Evolutionary conservation across 2,888 invertebrate species (phyloP), one percentile per base, ranked within the genome.

Genomic region (Crossocerus cetratus): DNA sequence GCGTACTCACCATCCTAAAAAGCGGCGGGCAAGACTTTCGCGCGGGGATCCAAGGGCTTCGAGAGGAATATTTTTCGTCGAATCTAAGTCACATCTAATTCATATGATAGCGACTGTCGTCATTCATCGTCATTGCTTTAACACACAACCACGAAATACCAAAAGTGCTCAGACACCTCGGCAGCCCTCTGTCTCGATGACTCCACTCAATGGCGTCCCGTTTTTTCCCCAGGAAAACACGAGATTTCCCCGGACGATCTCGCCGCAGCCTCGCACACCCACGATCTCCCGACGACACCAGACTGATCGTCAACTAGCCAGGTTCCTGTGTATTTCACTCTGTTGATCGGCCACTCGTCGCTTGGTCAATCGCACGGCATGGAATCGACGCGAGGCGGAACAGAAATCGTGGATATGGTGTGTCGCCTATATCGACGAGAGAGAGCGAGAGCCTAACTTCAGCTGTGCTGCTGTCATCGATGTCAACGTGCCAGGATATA

Each of bases 1-100:
- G 49, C n/a, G 4, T 16, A 53, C 44, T 79, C 57, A 80, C 80
- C 80, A 80, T 80, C 61, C 60, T 78, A 43, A 61, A 60, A 18
- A n/a, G n/a, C n/a, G n/a, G n/a, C n/a, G n/a, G n/a, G n/a, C n/a
- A 32, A 32, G 44, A 16, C 56, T 62, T 14, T 55, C 61, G 21
- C 63, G 55, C 67, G 55, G 45, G 45, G 58, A 21, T 65, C 32
- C 32, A 32, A 21, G 44, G 21, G 32, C 22, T 45, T 22, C 22
- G 20, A 20, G 18, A n/a, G 55, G 16, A 45, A 54, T 61, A 65
- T 23, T 68, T 56, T 42, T 68, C 56, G 32, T 56, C 64, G 22
- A 56, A 65, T 69, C 71, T 65, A 58, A 63, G 56, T 16, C 21
- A 44, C 32, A 65, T 65, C 5, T 63, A 71, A 69, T 59, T 74